Evolutionary conservation across 2,797 vertebrate species (phyloP), one percentile per base, ranked within the genome.

Genomic region (Hafferia zeledoni): DNA sequence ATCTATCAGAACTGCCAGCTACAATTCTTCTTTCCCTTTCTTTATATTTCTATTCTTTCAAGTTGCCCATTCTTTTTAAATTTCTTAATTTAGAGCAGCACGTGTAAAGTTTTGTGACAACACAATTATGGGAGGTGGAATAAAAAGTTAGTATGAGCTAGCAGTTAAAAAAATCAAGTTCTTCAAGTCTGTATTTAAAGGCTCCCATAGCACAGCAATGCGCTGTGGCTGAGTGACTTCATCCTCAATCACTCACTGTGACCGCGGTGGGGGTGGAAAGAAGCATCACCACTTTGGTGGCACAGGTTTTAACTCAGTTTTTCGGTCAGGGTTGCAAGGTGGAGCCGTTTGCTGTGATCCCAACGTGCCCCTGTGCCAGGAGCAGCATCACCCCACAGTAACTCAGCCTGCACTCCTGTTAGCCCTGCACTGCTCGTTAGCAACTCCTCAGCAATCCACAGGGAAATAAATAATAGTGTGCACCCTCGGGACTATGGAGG

Each of bases 181-280:
- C 19, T 63, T 90, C 71, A 46, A 83, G 86, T 11, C 57, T 89
- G 53, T 67, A 46, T 83, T 92, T 94, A 87, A 93, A 91, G 49
- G 56, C 35, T 82, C 33, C 23, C 83, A 57, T 2, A 90, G 52
- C 72, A 31, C 65, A 90, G 80, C 59, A 65, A 79, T 10, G 70
- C 3, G 1, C 5, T 30, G 70, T 50, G 27, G 49, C 52, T 67
- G 84, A 72, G 77, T 87, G 91, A 89, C 80, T 83, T 57, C 44
- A 91, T 43, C 87, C 82, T 71, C 31, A 80, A 46, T n/a, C 44
- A 47, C 0, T 1, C 14, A 7, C 68, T 33, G 53, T 16, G 47
- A 65, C 65, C 23, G 72, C 2, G 4, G 61, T 0, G 0, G 23
- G 16, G 37, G 15, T 25, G 39, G 61, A 61, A 83, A 56, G 81